Conservation (phyloP, 2,888 invertebrate genomes). For the Ctena decussata region DNA sequence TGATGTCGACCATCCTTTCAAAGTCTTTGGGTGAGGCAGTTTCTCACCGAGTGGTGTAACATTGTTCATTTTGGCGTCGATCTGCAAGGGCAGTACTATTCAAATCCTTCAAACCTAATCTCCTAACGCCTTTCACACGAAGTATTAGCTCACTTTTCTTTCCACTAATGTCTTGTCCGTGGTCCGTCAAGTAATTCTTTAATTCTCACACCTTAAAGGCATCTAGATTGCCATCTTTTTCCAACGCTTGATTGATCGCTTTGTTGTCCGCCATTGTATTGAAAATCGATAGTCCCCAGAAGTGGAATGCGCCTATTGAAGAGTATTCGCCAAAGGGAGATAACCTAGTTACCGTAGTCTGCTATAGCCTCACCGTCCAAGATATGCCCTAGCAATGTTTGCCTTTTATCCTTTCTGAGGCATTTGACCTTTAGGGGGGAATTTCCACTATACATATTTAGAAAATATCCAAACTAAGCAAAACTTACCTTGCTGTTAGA, state of each 20-base stretch:
- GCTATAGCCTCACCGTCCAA: no score
- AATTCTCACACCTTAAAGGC: not conserved
- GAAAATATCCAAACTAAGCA: no score
- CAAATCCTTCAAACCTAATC: not conserved
- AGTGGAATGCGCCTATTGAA: not conserved
- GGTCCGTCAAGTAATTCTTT: not conserved
- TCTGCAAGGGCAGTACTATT: not conserved
- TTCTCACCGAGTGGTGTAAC: not conserved
- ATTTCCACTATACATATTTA: no score
- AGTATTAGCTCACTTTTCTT: not conserved
- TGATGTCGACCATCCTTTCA: conserved; percentile 12
- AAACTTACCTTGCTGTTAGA: no score
- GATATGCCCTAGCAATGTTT: no score
- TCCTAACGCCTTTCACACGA: not conserved
- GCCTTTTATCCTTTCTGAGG: no score
- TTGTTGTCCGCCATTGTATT: not conserved
- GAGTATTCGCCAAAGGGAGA: no score
- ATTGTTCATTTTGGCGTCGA: not conserved
- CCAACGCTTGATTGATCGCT: not conserved
- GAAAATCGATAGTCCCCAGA: not conserved
- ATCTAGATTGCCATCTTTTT: not conserved
- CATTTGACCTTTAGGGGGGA: no score
- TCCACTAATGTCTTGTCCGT: not conserved
- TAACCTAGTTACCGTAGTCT: no score
- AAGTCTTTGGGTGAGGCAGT: conserved; percentile 8